These are phyloP conservation scores for Pseudois nayaur DNA, from an alignment of 2,113 vertebrate species.

Conservation along the genomic window DNA sequence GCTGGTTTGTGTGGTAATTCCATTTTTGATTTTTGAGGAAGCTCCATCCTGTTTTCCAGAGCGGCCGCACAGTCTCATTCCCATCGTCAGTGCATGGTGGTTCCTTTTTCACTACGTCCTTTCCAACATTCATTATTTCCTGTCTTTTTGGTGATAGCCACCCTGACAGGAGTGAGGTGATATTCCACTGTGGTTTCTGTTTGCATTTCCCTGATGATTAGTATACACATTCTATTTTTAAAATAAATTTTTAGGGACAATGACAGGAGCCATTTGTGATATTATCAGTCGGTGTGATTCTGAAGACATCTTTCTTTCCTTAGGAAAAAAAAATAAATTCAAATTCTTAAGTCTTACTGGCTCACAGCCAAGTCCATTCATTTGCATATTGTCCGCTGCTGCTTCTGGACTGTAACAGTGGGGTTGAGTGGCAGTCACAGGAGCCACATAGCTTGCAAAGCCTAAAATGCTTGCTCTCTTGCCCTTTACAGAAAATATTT, in stretches of 20 bases:
- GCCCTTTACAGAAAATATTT: neutral
- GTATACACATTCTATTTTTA: neutral
- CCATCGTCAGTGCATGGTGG: rapidly evolving
- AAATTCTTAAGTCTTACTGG: neutral
- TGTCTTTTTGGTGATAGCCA: neutral
- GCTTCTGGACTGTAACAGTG: neutral
- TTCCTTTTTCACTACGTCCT: neutral
- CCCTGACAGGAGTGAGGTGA: neutral
- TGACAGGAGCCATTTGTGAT: neutral
- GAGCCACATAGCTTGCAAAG: neutral
- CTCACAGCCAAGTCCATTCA: neutral
- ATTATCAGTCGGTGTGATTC: neutral
- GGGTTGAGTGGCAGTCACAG: neutral
- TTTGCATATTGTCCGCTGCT: neutral
- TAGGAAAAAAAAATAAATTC: neutral
- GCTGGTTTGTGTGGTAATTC: neutral
- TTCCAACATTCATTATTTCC: neutral
- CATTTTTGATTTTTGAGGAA: neutral
- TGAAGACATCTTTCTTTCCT: neutral
- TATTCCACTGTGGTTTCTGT: neutral
- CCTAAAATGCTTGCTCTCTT: neutral
- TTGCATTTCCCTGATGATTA: neutral
- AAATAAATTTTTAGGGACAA: neutral
- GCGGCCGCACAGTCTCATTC: neutral
- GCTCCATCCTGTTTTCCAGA: neutral